Conservation (phyloP, 2,113 vertebrate genomes). For the Boulengerochromis microlepis region DNA sequence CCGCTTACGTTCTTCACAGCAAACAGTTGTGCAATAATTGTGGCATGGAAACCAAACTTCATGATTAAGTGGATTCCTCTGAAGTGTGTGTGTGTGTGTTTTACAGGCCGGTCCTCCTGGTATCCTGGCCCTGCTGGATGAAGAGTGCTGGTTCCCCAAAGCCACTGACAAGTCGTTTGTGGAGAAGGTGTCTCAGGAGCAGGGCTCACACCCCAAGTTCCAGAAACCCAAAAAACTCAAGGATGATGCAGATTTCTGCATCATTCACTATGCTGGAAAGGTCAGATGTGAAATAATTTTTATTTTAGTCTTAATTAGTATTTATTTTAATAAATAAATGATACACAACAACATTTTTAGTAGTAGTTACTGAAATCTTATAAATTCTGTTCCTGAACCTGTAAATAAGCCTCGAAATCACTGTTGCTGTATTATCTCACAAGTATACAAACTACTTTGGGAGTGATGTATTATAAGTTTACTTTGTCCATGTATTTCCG, state of each 20-base stretch:
- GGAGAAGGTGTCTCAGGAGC: constrained; percentile 94
- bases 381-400: background rate
- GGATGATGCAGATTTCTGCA: constrained; percentile 91
- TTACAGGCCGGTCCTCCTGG: constrained; percentile 88
- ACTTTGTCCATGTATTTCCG: background rate
- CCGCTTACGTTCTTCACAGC: background rate
- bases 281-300: constrained; percentile 50
- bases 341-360: background rate
- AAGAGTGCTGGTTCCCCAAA: constrained; percentile 99
- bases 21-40: background rate
- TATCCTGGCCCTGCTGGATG: constrained; percentile 90
- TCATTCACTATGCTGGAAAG: constrained; percentile 97
- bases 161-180: constrained; percentile 97
- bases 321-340: background rate
- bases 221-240: constrained; percentile 96
- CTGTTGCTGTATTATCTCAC: background rate
- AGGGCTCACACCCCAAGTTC: constrained; percentile 91
- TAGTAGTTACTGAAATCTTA: background rate
- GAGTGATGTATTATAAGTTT: background rate
- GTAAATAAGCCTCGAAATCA: background rate
- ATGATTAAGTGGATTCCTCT: background rate
- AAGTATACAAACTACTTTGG: background rate
- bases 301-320: background rate
- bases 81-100: background rate
- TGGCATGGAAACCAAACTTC: background rate